These are phyloP conservation scores for Merodon equestris DNA, from an alignment of 2,888 invertebrate species.

Conservation along the genomic window DNA sequence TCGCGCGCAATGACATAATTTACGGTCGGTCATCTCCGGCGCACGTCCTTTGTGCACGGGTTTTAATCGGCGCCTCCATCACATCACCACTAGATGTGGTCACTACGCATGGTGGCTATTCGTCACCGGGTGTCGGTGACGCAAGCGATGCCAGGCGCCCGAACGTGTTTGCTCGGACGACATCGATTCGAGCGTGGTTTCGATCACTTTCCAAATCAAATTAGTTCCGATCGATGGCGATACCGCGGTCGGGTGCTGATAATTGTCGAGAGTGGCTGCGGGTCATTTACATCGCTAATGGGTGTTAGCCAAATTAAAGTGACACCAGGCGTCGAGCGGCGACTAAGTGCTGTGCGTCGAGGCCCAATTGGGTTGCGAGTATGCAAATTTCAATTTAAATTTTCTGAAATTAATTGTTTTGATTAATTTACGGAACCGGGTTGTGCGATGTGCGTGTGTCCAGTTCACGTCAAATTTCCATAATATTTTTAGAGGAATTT, in stretches of 20 bases:
- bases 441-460: neutral
- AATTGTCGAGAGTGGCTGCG: conserved; percentile 23
- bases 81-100: conserved; percentile 4
- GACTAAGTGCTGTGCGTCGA: too few species aligned
- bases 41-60: too few species aligned
- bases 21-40: conserved; percentile 43
- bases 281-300: conserved; percentile 43
- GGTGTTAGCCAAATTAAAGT: conserved; percentile 37
- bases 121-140: conserved; percentile 35
- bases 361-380: neutral
- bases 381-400: conserved; percentile 24
- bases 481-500: conserved; percentile 34
- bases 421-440: conserved; percentile 25
- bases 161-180: conserved; percentile 25
- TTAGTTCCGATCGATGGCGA: conserved; percentile 40
- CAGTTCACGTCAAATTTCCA: conserved; percentile 24
- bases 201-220: conserved; percentile 10
- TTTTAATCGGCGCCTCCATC: neutral
- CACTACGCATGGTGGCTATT: conserved; percentile 11
- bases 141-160: conserved; percentile 31
- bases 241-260: neutral
- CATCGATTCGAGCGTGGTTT: neutral
- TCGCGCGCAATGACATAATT: conserved; percentile 63
- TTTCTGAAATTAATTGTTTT: conserved; percentile 37
- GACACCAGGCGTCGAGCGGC: neutral